Evolutionary conservation across 1,140 invertebrate genomes (phyloP), one percentile per base, ranked within the genome.

Genomic region (Bombus fervidus): DNA sequence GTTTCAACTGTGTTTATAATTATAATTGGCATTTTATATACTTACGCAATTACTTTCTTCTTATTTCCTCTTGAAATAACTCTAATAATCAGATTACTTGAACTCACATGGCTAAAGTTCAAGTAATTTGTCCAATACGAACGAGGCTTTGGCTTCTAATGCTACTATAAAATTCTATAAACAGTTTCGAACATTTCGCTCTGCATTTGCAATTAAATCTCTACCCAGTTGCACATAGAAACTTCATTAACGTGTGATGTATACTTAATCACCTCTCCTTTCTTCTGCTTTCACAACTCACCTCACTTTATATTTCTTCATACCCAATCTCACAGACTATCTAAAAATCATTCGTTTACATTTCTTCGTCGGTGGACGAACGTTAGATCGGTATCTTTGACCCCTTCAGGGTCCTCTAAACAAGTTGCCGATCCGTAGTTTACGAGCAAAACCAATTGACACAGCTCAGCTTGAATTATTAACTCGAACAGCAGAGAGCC

Each of bases 391-490:
- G 22, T 22, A 64, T 34, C 9, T 25, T 15, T 5, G 28, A 43
- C 37, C 31, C 53, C 25, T 31, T 25, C 18, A 18, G 9, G 4
- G 1, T 39, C 62, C 9, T n/a, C 47, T 72, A 72, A 86, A 81
- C 72, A 72, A 43, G 53, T 75, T 72, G 57, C 73, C 66, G 41
- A 47, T 86, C n/a, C n/a, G 34, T 69, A 68, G 57, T 86, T 86
- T 86, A 73, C 37, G 73, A 39, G 8, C 37, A 81, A 86, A 57
- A 53, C 25, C 77, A 43, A 76, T 76, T 73, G 72, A 86, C 53
- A 66, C 57, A 43, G 47, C n/a, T 37, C 22, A 28, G 57, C 74
- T 79, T 83, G 85, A 88, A 83, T 88, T 86, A 88, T 88, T 87
- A 87, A 88, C 80, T 81, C 39, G 59, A 62, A 64, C 74, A 3